A percentile compares a stretch with the other conserved stretches of the same genome.
phyloP scores from a whole-genome alignment of 2,888 invertebrate genomes.

The Beris chalybata region DNA sequence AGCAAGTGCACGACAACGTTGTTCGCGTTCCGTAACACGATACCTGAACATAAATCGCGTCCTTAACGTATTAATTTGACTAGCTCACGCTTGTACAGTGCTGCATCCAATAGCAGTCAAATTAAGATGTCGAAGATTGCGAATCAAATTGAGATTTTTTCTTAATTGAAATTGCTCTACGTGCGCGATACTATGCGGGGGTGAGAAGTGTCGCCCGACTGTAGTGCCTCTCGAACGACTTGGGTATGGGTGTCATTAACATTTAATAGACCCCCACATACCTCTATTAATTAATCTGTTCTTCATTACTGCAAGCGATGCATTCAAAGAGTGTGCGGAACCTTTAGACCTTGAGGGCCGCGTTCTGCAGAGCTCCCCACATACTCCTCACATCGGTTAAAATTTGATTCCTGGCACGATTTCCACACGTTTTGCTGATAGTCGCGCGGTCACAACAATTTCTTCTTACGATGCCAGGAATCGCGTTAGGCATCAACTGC shows the following conservation, averaged over 20 bases:
- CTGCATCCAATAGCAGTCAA: slow-evolving; percentile 32
- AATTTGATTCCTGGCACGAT: slow-evolving; percentile 37
- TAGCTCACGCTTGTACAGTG: slow-evolving; percentile 35
- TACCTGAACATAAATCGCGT: slow-evolving; percentile 35
- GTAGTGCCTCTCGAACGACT: background rate
- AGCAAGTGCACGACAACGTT: slow-evolving; percentile 35
- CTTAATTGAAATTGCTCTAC: slow-evolving; percentile 35
- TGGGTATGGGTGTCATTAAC: slow-evolving; percentile 18
- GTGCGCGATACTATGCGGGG: background rate
- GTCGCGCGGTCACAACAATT: slow-evolving; percentile 26
- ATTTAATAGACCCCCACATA: slow-evolving; percentile 33
- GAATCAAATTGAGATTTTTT: slow-evolving; percentile 38
- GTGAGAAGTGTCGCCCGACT: background rate
- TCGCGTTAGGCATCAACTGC: slow-evolving; percentile 1
- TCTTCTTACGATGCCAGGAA: slow-evolving; percentile 7
- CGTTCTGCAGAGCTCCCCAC: background rate
- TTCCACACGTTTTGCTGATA: slow-evolving; percentile 26
- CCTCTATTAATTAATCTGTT: slow-evolving; percentile 37
- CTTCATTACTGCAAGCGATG: slow-evolving; percentile 29
- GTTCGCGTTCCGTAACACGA: slow-evolving; percentile 34
- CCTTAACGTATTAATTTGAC: slow-evolving; percentile 37
- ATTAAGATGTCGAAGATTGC: slow-evolving; percentile 39
- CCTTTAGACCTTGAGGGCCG: slow-evolving; percentile 2
- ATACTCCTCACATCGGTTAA: slow-evolving; percentile 16
- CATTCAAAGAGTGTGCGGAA: slow-evolving; percentile 25